Conservation (phyloP, 2,888 invertebrate genomes). For the Melieria omissa region DNA sequence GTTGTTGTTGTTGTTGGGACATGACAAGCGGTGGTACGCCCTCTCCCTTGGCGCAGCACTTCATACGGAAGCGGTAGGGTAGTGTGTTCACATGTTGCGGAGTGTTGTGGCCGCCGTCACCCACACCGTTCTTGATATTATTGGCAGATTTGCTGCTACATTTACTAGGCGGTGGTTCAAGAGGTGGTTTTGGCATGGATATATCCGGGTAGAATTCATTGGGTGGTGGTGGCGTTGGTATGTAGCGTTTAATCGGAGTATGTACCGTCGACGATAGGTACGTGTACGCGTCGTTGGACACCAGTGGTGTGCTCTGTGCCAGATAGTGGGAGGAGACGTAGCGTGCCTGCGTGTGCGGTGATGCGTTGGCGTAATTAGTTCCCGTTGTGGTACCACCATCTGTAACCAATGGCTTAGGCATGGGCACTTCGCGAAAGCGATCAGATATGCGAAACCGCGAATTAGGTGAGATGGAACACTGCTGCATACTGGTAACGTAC, state of each 20-base stretch:
- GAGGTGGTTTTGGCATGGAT: constrained; percentile 25
- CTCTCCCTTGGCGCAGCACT: constrained; percentile 56
- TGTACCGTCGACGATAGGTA: constrained; percentile 66
- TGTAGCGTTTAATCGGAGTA: constrained; percentile 66
- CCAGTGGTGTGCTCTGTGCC: constrained; percentile 55
- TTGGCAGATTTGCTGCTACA: constrained; percentile 33
- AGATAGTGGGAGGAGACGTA: constrained; percentile 54
- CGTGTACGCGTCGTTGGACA: constrained; percentile 60
- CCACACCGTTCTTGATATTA: neutral
- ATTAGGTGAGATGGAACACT: constrained; percentile 61
- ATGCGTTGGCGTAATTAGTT: constrained; percentile 14
- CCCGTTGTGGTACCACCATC: constrained; percentile 36
- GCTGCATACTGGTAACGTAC: constrained; percentile 31
- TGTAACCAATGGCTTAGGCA: constrained; percentile 9
- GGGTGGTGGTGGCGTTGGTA: constrained; percentile 65
- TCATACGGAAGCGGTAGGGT: constrained; percentile 62
- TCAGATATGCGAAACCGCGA: constrained; percentile 62
- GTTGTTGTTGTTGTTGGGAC: constrained; percentile 43
- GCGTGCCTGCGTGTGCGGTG: constrained; percentile 41
- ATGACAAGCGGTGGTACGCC: neutral
- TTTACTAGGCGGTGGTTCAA: constrained; percentile 32
- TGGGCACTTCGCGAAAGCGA: constrained; percentile 57
- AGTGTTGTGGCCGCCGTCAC: neutral
- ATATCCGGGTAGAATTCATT: constrained; percentile 55
- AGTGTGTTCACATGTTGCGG: constrained; percentile 46